Evolutionary conservation across 2,888 invertebrate species (phyloP), one percentile per base, ranked within the genome.

Genomic region (Aphidoletes aphidimyza): DNA sequence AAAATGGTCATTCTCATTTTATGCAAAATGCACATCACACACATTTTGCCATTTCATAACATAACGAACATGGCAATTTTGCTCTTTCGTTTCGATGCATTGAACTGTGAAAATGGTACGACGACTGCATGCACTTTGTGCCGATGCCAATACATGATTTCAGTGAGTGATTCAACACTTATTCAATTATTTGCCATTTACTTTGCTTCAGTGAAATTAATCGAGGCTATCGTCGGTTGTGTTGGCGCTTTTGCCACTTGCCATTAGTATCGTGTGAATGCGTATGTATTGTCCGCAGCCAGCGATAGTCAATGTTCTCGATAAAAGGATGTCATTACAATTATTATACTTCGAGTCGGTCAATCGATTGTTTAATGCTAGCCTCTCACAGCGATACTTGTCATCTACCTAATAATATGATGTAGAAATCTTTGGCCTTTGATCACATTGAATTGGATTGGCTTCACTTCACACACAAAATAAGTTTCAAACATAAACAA

Each of bases 221-320:
- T 69, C 69, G 69, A 69, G 69, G 69, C n/a, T 69, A 69, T 34
- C 69, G 69, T 69, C 34, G 26, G 69, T 34, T 69, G 69, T 69
- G 69, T 34, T 69, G 69, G 69, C 30, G 14, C n/a, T 69, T 14
- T 30, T 30, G 69, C 34, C n/a, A 69, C 11, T 69, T 14, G 69
- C 14, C n/a, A n/a, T n/a, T n/a, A n/a, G n/a, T n/a, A n/a, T n/a
- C n/a, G n/a, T 30, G 34, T 14, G 30, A 1, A 54, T 22, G n/a
- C 22, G 54, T 11, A 11, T 11, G 47, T 47, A 17, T 17, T 47
- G 2, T 47, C 17, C n/a, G n/a, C n/a, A n/a, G n/a, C n/a, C n/a
- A n/a, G n/a, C n/a, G n/a, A n/a, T 69, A 69, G 69, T 69, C 69
- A 69, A 69, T 69, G 69, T 69, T 69, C 69, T 69, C 69, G 69